Conservation (phyloP, 2,113 vertebrate species). For the Anguilla rostrata region DNA sequence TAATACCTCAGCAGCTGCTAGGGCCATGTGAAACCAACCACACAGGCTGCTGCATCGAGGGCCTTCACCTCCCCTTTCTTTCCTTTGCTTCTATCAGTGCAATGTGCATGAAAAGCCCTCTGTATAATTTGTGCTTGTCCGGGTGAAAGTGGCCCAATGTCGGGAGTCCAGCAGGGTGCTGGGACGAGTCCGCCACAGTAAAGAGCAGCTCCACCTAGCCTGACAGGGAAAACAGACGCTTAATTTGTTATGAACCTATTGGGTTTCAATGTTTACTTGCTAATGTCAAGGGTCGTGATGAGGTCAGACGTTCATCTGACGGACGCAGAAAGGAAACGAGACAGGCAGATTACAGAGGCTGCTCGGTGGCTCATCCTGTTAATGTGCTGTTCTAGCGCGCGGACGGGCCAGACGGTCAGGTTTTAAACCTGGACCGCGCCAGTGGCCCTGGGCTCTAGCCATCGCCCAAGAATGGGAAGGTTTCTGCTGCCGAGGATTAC, state of each 20-base stretch:
- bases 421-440: no score
- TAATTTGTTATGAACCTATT: neutral
- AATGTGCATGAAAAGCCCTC: neutral
- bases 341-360: neutral
- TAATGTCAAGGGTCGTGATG: neutral
- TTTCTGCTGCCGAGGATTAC: no score
- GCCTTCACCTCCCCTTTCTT: neutral
- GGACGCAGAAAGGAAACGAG: neutral
- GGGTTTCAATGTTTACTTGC: neutral
- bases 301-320: neutral
- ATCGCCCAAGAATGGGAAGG: no score
- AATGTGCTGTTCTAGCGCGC: no score
- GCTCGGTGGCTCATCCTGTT: no score
- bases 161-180: neutral
- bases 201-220: neutral
- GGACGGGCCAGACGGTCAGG: no score
- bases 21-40: neutral
- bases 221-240: neutral
- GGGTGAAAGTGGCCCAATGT: neutral
- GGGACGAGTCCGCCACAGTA: neutral
- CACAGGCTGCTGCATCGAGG: neutral
- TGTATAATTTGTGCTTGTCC: neutral
- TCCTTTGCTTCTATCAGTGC: neutral
- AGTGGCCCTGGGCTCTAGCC: no score
- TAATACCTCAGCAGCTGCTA: conserved; percentile 16